Evolutionary conservation across 2,888 invertebrate species (phyloP).

Genomic region (Coleophora flavipennella): DNA sequence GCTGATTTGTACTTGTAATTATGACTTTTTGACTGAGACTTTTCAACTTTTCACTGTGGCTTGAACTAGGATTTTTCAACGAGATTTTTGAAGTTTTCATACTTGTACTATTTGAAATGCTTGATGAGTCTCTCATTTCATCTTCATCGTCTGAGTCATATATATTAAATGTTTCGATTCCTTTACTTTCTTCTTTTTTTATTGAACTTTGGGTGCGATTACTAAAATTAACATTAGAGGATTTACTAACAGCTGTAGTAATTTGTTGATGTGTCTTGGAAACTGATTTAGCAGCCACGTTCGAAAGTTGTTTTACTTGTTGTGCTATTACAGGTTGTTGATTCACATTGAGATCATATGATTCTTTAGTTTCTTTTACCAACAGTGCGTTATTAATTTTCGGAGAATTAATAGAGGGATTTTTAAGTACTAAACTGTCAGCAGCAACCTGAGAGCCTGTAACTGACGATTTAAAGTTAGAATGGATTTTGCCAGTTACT

Average conservation of each 20-base stretch:
- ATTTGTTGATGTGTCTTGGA: conserved; percentile 1
- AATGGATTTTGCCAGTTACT: no score
- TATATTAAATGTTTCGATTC: conserved; percentile 54
- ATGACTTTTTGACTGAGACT: conserved; percentile 40
- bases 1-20: conserved; percentile 32
- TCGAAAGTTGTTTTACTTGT: conserved; percentile 35
- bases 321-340: conserved; percentile 13
- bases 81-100: neutral
- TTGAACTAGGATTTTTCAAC: no score
- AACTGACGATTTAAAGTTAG: no score
- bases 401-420: conserved; percentile 2
- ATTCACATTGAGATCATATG: conserved; percentile 8
- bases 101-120: neutral
- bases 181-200: conserved; percentile 27
- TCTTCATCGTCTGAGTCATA: conserved; percentile 61
- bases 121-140: conserved; percentile 5
- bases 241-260: no score
- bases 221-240: neutral
- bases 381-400: neutral
- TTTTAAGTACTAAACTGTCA: neutral
- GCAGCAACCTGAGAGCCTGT: no score
- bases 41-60: conserved; percentile 24
- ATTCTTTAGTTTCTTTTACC: neutral
- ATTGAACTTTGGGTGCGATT: conserved; percentile 17
- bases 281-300: conserved; percentile 42